Evolutionary conservation across 2,888 invertebrate genomes (phyloP).

Genomic region (Ecdyonurus torrentis): DNA sequence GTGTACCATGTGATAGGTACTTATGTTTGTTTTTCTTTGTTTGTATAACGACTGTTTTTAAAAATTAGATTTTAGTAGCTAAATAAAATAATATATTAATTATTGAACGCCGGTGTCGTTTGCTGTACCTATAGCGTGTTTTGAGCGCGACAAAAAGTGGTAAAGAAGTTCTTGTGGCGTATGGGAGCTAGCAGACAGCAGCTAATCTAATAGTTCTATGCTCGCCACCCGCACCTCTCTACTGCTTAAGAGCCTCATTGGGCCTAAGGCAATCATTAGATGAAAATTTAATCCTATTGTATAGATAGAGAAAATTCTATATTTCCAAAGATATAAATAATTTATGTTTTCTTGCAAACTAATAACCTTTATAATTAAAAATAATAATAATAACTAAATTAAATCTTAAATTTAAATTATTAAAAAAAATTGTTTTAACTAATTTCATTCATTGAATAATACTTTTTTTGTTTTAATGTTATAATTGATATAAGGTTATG

Average conservation of each 20-base stretch:
- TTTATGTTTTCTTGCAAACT: background rate
- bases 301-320: background rate
- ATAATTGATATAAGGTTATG: background rate
- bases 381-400: too few relatives aligned
- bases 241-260: background rate
- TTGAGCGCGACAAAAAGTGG: background rate
- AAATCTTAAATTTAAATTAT: too few relatives aligned
- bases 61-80: background rate
- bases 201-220: too few relatives aligned
- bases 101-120: background rate
- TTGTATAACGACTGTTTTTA: background rate
- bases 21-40: background rate
- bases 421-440: too few relatives aligned
- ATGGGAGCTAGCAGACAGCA: background rate
- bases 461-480: too few relatives aligned
- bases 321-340: background rate
- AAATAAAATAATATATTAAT: background rate
- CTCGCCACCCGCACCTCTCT: background rate
- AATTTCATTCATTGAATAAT: too few relatives aligned
- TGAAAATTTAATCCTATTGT: background rate
- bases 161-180: too few relatives aligned
- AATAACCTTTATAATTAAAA: background rate
- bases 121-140: background rate
- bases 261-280: background rate
- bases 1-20: background rate